Base-by-base conservation (phyloP, 2,113 vertebrate species). In the Pygoscelis adeliae region DNA sequence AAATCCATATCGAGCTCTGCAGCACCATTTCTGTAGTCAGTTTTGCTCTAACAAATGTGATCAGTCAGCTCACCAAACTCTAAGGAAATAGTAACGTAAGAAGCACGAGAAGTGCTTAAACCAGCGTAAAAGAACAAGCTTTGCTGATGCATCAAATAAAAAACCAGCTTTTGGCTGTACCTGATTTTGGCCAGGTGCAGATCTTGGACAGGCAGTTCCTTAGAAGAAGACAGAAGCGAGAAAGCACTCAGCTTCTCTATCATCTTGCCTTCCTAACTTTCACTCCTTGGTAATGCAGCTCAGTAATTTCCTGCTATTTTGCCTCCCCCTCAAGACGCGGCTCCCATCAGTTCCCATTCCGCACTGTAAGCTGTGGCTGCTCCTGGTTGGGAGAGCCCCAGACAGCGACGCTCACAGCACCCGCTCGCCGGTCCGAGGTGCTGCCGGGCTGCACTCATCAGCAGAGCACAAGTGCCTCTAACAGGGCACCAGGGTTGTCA, bases 91-190 rank as follows among this genome's bases (percentile, higher is more conserved):
- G 50, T 7, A 52, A 62, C 0, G 0, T 7, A 27, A 34, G 44
- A 70, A 71, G 82, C 38, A 69, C 0, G 0, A 61, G 22, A 44
- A 52, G 7, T 30, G 13, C 55, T 46, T 67, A 58, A 82, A 88
- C 1, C 4, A 40, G 22, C 0, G 0, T 42, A 29, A 65, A 65
- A 34, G 47, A 67, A 13, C 0, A 25, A 79, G 15, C 1, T 2
- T 25, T 73, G 38, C 25, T 73, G n/a, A 59, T 22, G 6, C 34
- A 87, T 13, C n/a, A 46, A 27, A 26, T 5, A 32, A 30, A n/a
- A 55, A 27, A 72, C 25, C 32, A 74, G 42, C 17, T 62, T 23
- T 58, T 66, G 23, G 15, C 42, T 80, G 71, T 53, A n/a, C 16
- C 6, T 59, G 13, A 5, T 44, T 49, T 53, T 63, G 56, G 10